These are phyloP conservation scores for Mantis religiosa DNA, from an alignment of 2,888 invertebrate genomes.

Conservation along the genomic window DNA sequence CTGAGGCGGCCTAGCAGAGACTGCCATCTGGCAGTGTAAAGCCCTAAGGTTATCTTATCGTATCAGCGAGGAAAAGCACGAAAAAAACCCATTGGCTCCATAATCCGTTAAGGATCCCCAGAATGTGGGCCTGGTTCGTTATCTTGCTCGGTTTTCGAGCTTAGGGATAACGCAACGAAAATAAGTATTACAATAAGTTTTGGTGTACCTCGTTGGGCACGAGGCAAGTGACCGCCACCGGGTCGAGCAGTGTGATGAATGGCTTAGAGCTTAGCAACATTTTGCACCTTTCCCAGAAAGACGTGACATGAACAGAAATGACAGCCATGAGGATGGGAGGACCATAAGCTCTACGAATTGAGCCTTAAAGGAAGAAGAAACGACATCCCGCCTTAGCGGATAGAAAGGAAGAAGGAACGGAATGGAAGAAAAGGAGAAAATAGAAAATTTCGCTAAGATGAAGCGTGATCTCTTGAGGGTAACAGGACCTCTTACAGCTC, in stretches of 20 bases:
- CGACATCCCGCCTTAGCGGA: background rate
- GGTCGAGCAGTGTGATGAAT: background rate
- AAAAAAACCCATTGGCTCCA: too few species aligned
- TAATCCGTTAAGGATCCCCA: too few species aligned
- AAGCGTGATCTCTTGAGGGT: background rate
- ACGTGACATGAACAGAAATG: constrained; percentile 2
- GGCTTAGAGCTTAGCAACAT: background rate
- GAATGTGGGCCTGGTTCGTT: too few species aligned
- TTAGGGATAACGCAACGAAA: too few species aligned
- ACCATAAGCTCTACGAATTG: background rate
- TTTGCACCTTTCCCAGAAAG: background rate
- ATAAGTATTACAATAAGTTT: too few species aligned
- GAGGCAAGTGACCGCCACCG: background rate
- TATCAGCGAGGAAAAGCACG: too few species aligned
- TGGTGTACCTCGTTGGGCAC: too few species aligned
- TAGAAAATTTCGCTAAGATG: background rate
- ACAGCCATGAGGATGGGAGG: background rate
- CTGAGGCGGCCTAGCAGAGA: too few species aligned
- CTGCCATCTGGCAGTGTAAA: too few species aligned
- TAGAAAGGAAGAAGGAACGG: background rate
- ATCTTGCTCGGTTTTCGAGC: too few species aligned
- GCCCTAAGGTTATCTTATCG: too few species aligned
- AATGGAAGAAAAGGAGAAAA: background rate
- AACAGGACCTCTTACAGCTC: background rate
- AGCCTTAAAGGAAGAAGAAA: background rate